These are phyloP conservation scores for Philopotamus ludificatus DNA, from an alignment of 1,140 invertebrate genomes.

Conservation along the genomic window DNA sequence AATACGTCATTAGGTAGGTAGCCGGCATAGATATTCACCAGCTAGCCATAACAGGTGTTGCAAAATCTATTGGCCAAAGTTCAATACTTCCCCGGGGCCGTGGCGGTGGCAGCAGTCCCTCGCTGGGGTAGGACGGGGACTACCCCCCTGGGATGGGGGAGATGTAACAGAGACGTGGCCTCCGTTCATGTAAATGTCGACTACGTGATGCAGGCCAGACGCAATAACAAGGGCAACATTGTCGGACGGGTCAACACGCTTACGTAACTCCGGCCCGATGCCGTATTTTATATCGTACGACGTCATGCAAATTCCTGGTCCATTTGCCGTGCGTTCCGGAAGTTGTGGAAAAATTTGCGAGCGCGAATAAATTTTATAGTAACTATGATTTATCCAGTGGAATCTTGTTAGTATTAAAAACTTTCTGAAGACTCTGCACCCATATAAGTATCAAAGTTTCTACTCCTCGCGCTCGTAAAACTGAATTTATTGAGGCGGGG, in stretches of 20 bases:
- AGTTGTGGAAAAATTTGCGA: background rate
- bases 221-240: slow-evolving; percentile 25
- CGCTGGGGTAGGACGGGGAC: background rate
- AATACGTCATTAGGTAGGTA: background rate
- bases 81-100: slow-evolving; percentile 8
- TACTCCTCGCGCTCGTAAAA: slow-evolving; percentile 2
- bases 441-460: slow-evolving; percentile 4
- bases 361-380: background rate
- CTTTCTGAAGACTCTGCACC: slow-evolving; percentile 19
- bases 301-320: too few relatives aligned
- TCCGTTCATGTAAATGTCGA: slow-evolving; percentile 11
- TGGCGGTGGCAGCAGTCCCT: background rate
- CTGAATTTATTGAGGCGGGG: slow-evolving; percentile 29
- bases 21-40: background rate
- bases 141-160: background rate
- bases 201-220: slow-evolving; percentile 6
- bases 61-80: slow-evolving; percentile 30
- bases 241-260: too few relatives aligned
- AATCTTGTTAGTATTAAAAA: slow-evolving; percentile 20
- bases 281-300: too few relatives aligned
- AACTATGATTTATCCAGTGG: slow-evolving; percentile 7
- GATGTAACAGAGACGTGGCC: background rate
- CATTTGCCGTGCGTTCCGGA: too few relatives aligned
- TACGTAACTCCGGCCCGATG: too few relatives aligned
- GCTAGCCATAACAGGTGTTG: slow-evolving; percentile 27